Evolutionary conservation across 2,888 invertebrate genomes (phyloP), one percentile per base, ranked within the genome.

Genomic region (Serrognathus titanus): DNA sequence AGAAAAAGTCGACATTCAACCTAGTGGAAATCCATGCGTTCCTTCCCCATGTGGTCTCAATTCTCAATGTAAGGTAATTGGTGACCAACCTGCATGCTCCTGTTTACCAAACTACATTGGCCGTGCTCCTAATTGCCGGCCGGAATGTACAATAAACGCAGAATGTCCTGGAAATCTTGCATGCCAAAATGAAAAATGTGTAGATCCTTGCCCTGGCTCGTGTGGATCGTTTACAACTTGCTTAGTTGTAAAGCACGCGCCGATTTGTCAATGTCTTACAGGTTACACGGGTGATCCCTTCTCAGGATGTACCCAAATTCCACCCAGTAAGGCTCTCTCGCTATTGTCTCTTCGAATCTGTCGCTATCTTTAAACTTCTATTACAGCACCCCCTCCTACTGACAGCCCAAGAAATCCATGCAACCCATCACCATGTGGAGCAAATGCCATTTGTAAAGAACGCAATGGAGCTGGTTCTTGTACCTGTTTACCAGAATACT

Each of bases 151-250:
- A 61, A 84, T 86, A 58, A 87, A 86, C 73, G 83, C 87, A 35
- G 89, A 90, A 71, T 93, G 92, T 72, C 82, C 87, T 6, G 84
- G 85, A 64, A 86, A 85, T 71, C 81, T 84, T 73, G 90, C 92
- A 58, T 93, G 93, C 75, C 84, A 89, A 63, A 88, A 88, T 73
- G 86, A 87, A 70, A 87, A 84, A 75, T 92, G 92, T 75, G 81
- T 82, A 58, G 89, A 92, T 72, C 92, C 92, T 53, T 93, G 92
- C 71, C 82, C 84, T 50, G 90, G 89, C 45, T 85, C 88, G 48
- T 92, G 92, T 73, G 91, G 91, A 48, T 75, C 85, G 55, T 83
- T 86, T 71, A 86, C 92, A 24, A 80, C 85, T 60, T 94, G 94
- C 75, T 83, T 83, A 63, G 89, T 89, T 50, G 80, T 88, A 66